Percentiles rank a stretch among this genome's conserved stretches.
Conservation (phyloP, 1,140 invertebrate genomes). For the Scaptodrosophila lebanonensis region DNA sequence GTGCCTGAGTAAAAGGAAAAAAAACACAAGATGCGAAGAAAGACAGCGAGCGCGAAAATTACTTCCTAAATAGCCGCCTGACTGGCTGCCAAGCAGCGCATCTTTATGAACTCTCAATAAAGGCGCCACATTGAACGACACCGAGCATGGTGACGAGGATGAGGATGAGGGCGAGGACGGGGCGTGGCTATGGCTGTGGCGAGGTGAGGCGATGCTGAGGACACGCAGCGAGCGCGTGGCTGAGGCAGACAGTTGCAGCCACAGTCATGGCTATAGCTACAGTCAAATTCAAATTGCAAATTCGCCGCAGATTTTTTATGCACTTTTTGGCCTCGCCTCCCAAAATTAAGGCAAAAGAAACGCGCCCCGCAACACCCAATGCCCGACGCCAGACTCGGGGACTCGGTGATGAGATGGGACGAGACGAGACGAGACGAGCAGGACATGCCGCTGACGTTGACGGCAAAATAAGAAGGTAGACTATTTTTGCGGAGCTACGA, state of each 20-base stretch:
- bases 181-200: too few relatives aligned
- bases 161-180: neutral
- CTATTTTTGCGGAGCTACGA: constrained; percentile 33
- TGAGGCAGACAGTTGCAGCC: too few relatives aligned
- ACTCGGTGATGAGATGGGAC: neutral
- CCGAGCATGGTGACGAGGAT: constrained; percentile 3
- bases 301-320: constrained; percentile 72
- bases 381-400: constrained; percentile 38
- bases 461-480: constrained; percentile 55
- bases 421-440: constrained; percentile 15
- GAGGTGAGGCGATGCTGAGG: too few relatives aligned
- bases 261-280: too few relatives aligned
- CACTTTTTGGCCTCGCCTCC: constrained; percentile 70
- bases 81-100: constrained; percentile 71
- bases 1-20: constrained; percentile 9
- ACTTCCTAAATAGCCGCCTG: constrained; percentile 73
- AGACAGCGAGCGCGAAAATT: constrained; percentile 74
- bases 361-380: constrained; percentile 53
- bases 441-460: constrained; percentile 59
- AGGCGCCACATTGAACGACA: constrained; percentile 44
- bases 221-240: too few relatives aligned
- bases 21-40: constrained; percentile 54
- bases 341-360: constrained; percentile 68
- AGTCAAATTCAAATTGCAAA: constrained; percentile 71
- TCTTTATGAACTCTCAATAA: constrained; percentile 65